phyloP scores from a whole-genome alignment of 2,797 vertebrate genomes.

The Sarcophilus harrisii region DNA sequence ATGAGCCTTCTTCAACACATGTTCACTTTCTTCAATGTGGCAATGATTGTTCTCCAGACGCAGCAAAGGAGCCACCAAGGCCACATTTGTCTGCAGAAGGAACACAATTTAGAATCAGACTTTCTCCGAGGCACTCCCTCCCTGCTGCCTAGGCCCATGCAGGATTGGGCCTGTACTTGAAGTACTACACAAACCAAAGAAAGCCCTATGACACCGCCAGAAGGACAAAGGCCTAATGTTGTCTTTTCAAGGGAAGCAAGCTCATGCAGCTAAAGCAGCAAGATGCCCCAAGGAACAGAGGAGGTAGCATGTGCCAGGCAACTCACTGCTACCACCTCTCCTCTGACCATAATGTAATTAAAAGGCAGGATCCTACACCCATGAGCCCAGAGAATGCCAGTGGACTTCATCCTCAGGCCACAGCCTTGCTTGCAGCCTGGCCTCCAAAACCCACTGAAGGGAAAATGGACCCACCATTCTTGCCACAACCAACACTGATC shows the following conservation, averaged over 20 bases:
- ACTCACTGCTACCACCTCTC: not conserved
- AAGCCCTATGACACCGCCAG: not conserved
- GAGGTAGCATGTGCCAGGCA: not conserved
- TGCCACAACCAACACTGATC: not conserved
- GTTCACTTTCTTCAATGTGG: conserved; percentile 98
- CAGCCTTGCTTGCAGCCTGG: not conserved
- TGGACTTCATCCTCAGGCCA: not conserved
- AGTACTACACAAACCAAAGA: not conserved
- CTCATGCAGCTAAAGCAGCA: not conserved
- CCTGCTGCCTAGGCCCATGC: not conserved
- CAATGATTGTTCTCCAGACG: conserved; percentile 99
- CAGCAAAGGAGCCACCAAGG: conserved; percentile 95
- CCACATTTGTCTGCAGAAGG: conserved; percentile 93
- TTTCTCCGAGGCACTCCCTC: not conserved
- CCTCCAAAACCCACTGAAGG: not conserved
- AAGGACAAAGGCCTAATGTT: not conserved
- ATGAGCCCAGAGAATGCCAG: not conserved
- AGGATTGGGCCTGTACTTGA: not conserved
- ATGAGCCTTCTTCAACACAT: conserved; percentile 97
- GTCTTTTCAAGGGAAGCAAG: not conserved
- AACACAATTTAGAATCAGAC: not conserved
- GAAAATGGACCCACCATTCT: not conserved
- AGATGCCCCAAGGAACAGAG: not conserved
- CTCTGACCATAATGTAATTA: not conserved
- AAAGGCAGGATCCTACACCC: not conserved